phyloP scores from a whole-genome alignment of 2,797 vertebrate species.

The Trachurus trachurus region DNA sequence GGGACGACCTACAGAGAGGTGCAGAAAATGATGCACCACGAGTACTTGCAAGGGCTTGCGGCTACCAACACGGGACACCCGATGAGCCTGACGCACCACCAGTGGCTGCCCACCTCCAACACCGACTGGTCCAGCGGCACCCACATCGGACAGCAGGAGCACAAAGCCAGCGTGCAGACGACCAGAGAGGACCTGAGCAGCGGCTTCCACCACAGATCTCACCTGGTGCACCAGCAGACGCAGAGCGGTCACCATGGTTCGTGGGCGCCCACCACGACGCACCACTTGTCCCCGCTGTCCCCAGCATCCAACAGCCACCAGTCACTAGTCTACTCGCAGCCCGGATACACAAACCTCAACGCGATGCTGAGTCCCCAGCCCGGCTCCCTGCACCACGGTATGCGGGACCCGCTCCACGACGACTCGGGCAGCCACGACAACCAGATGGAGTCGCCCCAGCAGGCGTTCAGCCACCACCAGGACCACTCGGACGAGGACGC shows the following conservation, averaged over 20 bases:
- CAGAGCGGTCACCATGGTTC: conserved; percentile 89
- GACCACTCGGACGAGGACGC: conserved; percentile 96
- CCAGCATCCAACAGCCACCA: conserved; percentile 92
- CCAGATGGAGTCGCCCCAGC: conserved; percentile 93
- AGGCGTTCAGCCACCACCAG: conserved; percentile 92
- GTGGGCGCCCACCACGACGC: conserved; percentile 92
- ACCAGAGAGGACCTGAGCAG: conserved; percentile 90
- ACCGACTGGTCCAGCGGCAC: conserved; percentile 93
- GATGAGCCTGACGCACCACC: conserved; percentile 95
- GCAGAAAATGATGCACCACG: conserved; percentile 99
- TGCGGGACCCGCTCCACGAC: conserved; percentile 94
- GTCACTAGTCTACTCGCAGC: conserved; percentile 95
- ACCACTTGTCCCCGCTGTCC: conserved; percentile 95
- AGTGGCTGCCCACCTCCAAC: conserved; percentile 95
- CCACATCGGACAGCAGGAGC: conserved; percentile 90
- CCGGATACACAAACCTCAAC: conserved; percentile 93
- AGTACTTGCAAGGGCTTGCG: conserved; percentile 95
- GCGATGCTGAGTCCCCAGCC: conserved; percentile 95
- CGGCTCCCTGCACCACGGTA: conserved; percentile 92
- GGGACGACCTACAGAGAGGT: conserved; percentile 98
- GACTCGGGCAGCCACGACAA: conserved; percentile 91
- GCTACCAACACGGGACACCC: conserved; percentile 95
- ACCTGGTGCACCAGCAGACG: conserved; percentile 94
- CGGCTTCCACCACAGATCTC: conserved; percentile 93
- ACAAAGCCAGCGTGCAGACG: conserved; percentile 88